These are phyloP conservation scores for Myrmophylax atrothorax DNA, from an alignment of 2,113 vertebrate genomes.

Conservation along the genomic window DNA sequence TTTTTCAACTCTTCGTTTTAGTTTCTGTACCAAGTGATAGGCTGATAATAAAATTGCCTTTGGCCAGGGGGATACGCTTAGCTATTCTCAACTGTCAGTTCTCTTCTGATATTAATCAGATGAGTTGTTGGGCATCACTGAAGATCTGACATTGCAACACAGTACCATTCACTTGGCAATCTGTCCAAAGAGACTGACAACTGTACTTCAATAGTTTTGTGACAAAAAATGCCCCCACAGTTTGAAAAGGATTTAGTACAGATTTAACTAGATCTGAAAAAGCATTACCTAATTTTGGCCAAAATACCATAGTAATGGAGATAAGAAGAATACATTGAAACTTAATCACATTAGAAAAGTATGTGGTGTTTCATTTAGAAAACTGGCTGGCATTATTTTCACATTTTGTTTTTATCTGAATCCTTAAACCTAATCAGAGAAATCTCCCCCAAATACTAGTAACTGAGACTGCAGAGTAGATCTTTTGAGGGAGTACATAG, in stretches of 20 bases:
- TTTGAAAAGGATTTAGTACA: not conserved
- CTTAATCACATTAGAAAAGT: not conserved
- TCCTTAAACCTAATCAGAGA: not conserved
- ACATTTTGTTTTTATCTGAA: not conserved
- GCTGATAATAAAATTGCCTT: not conserved
- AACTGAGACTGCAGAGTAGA: not conserved
- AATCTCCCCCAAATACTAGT: rapidly evolving
- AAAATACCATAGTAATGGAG: not conserved
- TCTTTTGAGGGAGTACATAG: not conserved
- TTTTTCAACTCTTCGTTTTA: not conserved
- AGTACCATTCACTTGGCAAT: not conserved
- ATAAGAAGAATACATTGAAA: not conserved
- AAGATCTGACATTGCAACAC: not conserved
- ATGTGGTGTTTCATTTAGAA: not conserved
- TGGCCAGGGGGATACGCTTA: not conserved
- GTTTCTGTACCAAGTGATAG: not conserved
- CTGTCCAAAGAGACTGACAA: not conserved
- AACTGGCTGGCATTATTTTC: not conserved
- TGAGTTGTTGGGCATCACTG: not conserved
- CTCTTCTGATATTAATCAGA: not conserved
- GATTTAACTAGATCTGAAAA: not conserved
- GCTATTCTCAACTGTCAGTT: not conserved
- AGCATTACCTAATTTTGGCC: not conserved
- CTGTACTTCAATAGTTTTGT: not conserved
- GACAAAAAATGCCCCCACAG: not conserved